phyloP scores from a whole-genome alignment of 2,113 vertebrate genomes.

The Pelvicachromis taeniatus region DNA sequence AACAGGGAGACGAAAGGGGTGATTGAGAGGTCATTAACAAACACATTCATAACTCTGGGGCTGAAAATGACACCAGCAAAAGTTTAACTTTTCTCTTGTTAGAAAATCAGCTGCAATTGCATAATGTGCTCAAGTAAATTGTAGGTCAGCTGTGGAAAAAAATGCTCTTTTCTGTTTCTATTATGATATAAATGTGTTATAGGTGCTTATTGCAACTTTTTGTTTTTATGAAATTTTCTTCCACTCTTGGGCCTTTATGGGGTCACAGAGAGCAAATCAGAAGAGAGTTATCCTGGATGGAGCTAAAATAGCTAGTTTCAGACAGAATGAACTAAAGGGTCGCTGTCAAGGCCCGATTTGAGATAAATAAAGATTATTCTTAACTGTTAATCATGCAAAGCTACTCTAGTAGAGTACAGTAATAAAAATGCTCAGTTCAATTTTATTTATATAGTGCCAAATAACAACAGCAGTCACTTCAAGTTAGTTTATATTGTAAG shows the following conservation, averaged over 20 bases:
- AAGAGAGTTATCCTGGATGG: neutral
- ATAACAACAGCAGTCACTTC: neutral
- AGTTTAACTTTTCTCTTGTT: neutral
- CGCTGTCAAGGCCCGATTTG: neutral
- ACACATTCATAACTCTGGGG: neutral
- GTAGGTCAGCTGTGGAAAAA: neutral
- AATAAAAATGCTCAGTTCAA: neutral
- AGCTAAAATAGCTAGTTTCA: fast-evolving
- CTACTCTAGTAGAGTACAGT: neutral
- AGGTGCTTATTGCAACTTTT: neutral
- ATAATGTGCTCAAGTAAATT: neutral
- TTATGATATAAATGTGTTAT: neutral
- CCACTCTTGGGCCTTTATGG: neutral
- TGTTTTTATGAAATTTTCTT: neutral
- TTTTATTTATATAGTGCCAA: too few species aligned
- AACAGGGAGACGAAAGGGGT: neutral
- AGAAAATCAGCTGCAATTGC: neutral
- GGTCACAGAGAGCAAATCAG: neutral
- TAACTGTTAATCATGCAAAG: neutral
- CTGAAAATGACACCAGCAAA: neutral
- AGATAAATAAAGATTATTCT: neutral
- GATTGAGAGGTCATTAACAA: neutral
- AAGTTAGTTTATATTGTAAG: neutral
- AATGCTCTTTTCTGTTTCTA: neutral
- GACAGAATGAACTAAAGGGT: neutral